Evolutionary conservation across 37 sponge, comb jelly and placozoan genomes (phyloP), one percentile per base, ranked within the genome.

Genomic region (Agelas oroides): DNA sequence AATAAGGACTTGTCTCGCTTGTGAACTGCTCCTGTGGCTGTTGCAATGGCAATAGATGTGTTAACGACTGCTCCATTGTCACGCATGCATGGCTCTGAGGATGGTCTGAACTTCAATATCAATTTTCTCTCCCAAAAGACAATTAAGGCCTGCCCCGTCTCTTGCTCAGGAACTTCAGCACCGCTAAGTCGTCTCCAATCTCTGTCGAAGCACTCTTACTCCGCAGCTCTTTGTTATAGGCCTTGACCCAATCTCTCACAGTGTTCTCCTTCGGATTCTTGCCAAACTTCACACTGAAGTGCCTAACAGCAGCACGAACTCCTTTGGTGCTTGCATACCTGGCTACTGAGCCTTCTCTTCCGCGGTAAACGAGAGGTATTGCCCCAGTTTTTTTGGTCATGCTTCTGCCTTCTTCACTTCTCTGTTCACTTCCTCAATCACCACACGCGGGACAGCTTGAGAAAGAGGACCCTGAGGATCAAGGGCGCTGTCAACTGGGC

Each of bases 21-120:
- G 53, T 56, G 40, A 41, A 88, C 33, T 37, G 83, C 77, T 23
- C 90, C 84, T 21, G 69, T 70, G 0, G 84, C 85, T 35, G 75
- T 73, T 11, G 73, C 85, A 34, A 84, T 64, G 15, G 60, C 84
- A 33, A 89, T 73, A 5, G 70, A 20, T 6, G 70, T 76, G 65
- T 81, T 86, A 27, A 77, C 71, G 54, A 71, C 60, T 36, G 80
- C 79, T 61, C 79, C 79, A 86, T 57, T 64, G 32, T 61, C 86
- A 32, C 86, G 40, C 34, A 86, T 41, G 40, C 34, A 86, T 41
- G 33, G 56, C 61, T 28, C n/a, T 52, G 58, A 86, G 19, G 74
- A 78, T 78, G 55, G 81, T 55, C 55, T 54, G 68, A 6, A 66
- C 52, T 5, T 35, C 34, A 1, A 18, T 41, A 36, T 65, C 69